Percentiles rank a stretch among this genome's conserved stretches.
Evolutionary conservation across 2,113 vertebrate species (phyloP).

Genomic region (Ptyas mucosa): DNA sequence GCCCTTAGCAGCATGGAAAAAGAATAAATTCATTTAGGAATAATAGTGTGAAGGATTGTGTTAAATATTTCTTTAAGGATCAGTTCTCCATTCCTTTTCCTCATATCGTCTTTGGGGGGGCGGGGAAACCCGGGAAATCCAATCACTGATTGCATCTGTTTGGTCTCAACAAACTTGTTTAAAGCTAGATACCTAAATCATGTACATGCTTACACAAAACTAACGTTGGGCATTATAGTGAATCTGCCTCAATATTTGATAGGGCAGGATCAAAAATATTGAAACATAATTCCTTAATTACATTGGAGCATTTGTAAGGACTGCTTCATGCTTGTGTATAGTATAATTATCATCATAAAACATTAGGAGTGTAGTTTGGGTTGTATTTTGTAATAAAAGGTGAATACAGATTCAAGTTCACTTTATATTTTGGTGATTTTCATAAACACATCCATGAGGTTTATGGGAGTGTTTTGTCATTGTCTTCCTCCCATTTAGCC

Average conservation of each 20-base stretch:
- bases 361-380: background rate
- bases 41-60: background rate
- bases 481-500: background rate
- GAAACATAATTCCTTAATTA: constrained; percentile 4
- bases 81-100: background rate
- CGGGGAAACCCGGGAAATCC: background rate
- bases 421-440: background rate
- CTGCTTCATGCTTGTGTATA: background rate
- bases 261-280: background rate
- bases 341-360: background rate
- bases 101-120: background rate
- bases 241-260: background rate
- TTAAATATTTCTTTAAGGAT: background rate
- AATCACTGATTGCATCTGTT: background rate
- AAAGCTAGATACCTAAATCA: background rate
- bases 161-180: background rate
- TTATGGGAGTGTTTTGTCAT: background rate
- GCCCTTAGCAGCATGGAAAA: background rate
- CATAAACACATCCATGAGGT: background rate
- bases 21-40: background rate
- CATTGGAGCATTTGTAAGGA: background rate
- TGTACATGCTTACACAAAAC: background rate
- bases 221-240: background rate
- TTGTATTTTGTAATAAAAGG: background rate
- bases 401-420: background rate